Evolutionary conservation across 2,113 vertebrate species (phyloP), one percentile per base, ranked within the genome.

Genomic region (Protomyctophum bolini): DNA sequence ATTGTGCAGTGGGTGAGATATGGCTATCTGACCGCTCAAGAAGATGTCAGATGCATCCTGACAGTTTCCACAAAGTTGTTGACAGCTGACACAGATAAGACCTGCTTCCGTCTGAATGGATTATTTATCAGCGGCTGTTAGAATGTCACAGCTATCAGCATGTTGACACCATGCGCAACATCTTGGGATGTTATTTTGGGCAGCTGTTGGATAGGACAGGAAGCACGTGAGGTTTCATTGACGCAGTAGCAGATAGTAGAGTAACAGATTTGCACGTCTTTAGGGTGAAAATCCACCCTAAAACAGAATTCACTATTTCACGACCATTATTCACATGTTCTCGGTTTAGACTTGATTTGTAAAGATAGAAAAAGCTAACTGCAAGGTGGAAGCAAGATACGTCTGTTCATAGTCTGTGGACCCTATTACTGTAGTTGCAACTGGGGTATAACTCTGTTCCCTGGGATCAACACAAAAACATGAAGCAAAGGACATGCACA

Each of bases 71-170:
- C 58, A 55, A 61, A 55, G 33, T 14, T 28, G 52, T 45, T 61
- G 8, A 70, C 63, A 67, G 58, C 47, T 21, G 50, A 63, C 64
- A 52, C 46, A 28, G 68, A 46, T 5, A 6, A 70, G 67, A 55
- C 47, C 62, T 0, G 15, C 0, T 72, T 77, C 80, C 72, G 11
- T 71, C 58, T 28, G 46, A 68, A 69, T 63, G 70, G 63, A 59
- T 75, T 64, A 64, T 76, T 62, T 72, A 74, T 67, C 69, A 54
- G 63, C 0, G 57, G 60, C 66, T 29, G 68, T 57, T 29, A 21
- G 12, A 63, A 67, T 65, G 80, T 79, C 66, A 62, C 61, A 11
- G 21, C 59, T 80, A 72, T 72, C 62, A 63, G 79, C 63, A 51
- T 41, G 68, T 60, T 58, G 56, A 82, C 75, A 61, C 69, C 61